Evolutionary conservation across 1,140 invertebrate genomes (phyloP).

Genomic region (Gyrodactylus bullatarudis): DNA sequence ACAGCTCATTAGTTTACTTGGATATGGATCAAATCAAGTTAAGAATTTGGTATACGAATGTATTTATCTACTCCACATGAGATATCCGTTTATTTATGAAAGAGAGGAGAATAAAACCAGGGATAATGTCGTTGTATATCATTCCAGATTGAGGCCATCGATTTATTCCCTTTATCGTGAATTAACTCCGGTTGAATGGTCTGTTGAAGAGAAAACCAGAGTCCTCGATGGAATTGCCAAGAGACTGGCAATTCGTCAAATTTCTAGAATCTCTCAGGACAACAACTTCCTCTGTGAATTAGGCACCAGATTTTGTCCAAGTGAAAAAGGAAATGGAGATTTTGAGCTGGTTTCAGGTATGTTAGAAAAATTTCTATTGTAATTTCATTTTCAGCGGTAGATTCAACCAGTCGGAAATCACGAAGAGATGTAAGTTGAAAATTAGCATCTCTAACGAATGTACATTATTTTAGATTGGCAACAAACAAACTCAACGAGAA

Average conservation of each 20-base stretch:
- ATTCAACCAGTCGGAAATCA: too few species aligned
- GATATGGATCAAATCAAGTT: neutral
- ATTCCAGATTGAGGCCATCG: neutral
- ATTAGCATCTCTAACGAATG: too few species aligned
- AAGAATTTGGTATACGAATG: neutral
- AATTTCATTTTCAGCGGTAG: too few species aligned
- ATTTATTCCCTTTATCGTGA: neutral
- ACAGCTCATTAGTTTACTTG: neutral
- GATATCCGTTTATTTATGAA: neutral
- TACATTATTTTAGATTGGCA: too few species aligned
- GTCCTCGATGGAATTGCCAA: neutral
- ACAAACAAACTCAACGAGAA: too few species aligned
- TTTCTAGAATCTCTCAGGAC: neutral
- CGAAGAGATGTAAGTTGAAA: too few species aligned
- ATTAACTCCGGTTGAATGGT: neutral
- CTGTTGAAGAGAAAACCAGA: neutral
- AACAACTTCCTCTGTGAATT: neutral
- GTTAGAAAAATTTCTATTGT: too few species aligned
- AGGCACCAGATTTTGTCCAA: too few species aligned
- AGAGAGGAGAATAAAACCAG: neutral
- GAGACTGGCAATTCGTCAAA: neutral
- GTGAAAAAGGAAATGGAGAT: too few species aligned
- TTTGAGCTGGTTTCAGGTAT: too few species aligned
- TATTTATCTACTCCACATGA: neutral
- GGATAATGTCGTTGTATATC: neutral